These are phyloP conservation scores for Martes martes DNA, from an alignment of 2,113 vertebrate species.

Conservation along the genomic window DNA sequence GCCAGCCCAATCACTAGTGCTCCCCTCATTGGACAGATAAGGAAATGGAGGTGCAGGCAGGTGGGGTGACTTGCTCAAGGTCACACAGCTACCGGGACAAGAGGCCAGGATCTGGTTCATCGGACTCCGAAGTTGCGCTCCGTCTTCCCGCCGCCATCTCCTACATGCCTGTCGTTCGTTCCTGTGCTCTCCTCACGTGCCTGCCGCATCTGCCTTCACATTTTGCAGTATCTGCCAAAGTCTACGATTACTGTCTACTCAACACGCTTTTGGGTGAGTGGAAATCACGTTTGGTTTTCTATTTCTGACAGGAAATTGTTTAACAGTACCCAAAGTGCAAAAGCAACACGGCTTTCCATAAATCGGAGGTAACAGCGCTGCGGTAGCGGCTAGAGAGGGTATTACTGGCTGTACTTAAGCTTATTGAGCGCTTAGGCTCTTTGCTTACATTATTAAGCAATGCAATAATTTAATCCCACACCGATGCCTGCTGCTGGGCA, in stretches of 20 bases:
- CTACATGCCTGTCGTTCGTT: not conserved
- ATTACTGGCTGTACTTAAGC: not conserved
- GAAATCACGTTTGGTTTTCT: not conserved
- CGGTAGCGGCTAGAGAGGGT: not conserved
- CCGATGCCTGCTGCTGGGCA: accelerated
- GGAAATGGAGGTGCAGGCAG: not conserved
- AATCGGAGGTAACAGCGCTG: not conserved
- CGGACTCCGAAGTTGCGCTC: not conserved
- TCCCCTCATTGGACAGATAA: not conserved
- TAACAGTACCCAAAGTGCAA: not conserved
- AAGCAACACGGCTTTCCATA: not conserved
- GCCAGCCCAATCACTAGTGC: not conserved
- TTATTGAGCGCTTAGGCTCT: not conserved
- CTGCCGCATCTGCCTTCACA: not conserved
- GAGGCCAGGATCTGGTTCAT: not conserved
- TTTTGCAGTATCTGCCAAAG: not conserved
- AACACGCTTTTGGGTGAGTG: not conserved
- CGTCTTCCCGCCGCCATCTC: not conserved
- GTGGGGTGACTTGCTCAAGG: not conserved
- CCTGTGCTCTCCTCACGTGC: accelerated
- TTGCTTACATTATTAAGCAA: not conserved
- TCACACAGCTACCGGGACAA: not conserved
- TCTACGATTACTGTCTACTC: not conserved
- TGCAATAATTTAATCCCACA: not conserved
- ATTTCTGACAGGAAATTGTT: not conserved